Conservation (phyloP, 30 jellyfish, hydroid and myxozoan species). For the Pelagia noctiluca region DNA sequence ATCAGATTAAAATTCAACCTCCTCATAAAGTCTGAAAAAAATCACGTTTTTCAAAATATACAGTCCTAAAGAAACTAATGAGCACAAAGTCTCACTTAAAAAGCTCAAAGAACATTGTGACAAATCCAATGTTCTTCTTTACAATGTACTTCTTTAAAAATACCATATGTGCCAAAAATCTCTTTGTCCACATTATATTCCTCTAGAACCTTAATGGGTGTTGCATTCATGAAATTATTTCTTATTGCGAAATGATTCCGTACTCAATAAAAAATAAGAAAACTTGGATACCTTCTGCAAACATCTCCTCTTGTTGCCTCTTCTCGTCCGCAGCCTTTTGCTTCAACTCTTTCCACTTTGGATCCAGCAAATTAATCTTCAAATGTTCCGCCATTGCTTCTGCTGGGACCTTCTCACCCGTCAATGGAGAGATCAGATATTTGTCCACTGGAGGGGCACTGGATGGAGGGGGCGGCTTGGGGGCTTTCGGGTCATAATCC, state of each 20-base stretch:
- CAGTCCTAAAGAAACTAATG: too few relatives aligned
- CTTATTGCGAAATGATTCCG: background rate
- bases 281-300: constrained; percentile 85
- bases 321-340: constrained; percentile 90
- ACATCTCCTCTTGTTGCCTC: constrained; percentile 91
- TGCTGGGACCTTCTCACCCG: constrained; percentile 99
- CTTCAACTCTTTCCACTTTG: constrained; percentile 95
- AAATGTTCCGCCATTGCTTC: constrained; percentile 97
- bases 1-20: too few relatives aligned
- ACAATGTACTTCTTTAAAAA: too few relatives aligned
- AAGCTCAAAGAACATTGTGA: too few relatives aligned
- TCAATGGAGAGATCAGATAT: constrained; percentile 93
- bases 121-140: too few relatives aligned
- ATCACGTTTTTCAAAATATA: too few relatives aligned
- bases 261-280: background rate
- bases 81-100: too few relatives aligned
- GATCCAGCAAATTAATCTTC: constrained; percentile 93
- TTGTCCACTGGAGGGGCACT: constrained; percentile 88
- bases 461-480: constrained; percentile 84
- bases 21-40: too few relatives aligned
- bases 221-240: background rate
- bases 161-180: too few relatives aligned
- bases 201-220: too few relatives aligned
- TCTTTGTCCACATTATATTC: too few relatives aligned
- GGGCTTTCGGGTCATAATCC: constrained; percentile 95